Evolutionary conservation across 1,140 invertebrate species (phyloP), one percentile per base, ranked within the genome.

Genomic region (Zeugodacus cucurbitae): DNA sequence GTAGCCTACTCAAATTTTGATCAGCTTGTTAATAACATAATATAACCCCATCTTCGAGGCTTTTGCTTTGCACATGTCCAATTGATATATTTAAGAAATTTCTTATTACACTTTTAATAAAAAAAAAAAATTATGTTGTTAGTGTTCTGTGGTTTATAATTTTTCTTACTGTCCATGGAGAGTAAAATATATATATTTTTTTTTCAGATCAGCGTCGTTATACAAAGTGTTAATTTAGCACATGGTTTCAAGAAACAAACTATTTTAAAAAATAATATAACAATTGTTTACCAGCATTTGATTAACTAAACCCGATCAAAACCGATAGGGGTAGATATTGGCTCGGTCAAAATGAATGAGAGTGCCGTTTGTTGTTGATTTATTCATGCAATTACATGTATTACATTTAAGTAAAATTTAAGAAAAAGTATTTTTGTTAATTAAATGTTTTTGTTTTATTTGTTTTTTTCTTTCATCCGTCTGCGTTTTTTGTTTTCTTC

Each of bases 401-500:
- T 82, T 82, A 82, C 74, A 82, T 82, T 44, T 29, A 82, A 82
- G 74, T 82, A 44, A 82, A 67, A 82, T 82, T 82, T 82, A 82
- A 82, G 74, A 82, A 82, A 82, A 82, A 17, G 74, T 82, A 48
- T 82, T 82, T 82, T 82, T 48, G 41, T 48, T 82, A 74, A 74
- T 74, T 74, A 17, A 32, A 67, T 67, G 34, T 22, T 74, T 74
- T n/a, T 78, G 20, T 78, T 78, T 29, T 48, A 82, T 48, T 29
- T 82, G 22, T 48, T 29, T 41, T 54, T 26, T 54, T 82, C 17
- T 44, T 48, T 78, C 37, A 44, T 78, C 37, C 14, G 59, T n/a
- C 59, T 87, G 86, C 67, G n/a, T 89, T 67, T 59, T 44, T 64
- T 90, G 87, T 90, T 88, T 87, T 70, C 86, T 87, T 67, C 87